These are phyloP conservation scores for Scalopus aquaticus DNA, from an alignment of 2,113 vertebrate species.

Conservation along the genomic window DNA sequence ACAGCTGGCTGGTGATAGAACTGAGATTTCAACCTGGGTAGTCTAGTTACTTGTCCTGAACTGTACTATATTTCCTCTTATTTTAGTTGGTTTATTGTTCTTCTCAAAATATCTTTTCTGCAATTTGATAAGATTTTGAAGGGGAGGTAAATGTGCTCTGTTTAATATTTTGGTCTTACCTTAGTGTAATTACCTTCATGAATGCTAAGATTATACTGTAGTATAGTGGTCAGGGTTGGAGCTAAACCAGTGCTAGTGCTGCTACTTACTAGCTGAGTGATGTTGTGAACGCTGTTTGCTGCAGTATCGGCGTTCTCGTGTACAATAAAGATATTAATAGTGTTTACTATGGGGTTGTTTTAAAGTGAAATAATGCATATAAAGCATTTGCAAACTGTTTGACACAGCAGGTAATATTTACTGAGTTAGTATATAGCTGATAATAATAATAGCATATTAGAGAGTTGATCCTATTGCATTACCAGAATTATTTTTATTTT, in stretches of 20 bases:
- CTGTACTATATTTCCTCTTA: neutral
- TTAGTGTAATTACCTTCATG: neutral
- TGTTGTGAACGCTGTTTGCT: neutral
- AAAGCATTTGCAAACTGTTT: neutral
- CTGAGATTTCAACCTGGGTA: neutral
- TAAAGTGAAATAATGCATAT: neutral
- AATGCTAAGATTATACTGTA: neutral
- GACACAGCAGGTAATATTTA: neutral
- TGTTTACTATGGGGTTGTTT: neutral
- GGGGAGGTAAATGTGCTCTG: neutral
- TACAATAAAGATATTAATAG: neutral
- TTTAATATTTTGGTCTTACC: constrained; percentile 9
- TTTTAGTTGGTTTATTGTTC: neutral
- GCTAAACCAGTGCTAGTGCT: neutral
- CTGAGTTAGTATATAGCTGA: neutral
- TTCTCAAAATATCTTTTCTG: neutral
- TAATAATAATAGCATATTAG: constrained; percentile 26
- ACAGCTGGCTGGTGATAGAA: neutral
- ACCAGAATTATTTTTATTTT: constrained; percentile 27
- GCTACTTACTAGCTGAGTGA: neutral
- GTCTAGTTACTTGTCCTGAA: neutral
- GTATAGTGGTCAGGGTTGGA: neutral
- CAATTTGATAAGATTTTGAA: neutral
- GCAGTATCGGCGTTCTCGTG: neutral
- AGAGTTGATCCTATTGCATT: neutral